Evolutionary conservation across 2,888 invertebrate species (phyloP), one percentile per base, ranked within the genome.

Genomic region (Pimpla rufipes): DNA sequence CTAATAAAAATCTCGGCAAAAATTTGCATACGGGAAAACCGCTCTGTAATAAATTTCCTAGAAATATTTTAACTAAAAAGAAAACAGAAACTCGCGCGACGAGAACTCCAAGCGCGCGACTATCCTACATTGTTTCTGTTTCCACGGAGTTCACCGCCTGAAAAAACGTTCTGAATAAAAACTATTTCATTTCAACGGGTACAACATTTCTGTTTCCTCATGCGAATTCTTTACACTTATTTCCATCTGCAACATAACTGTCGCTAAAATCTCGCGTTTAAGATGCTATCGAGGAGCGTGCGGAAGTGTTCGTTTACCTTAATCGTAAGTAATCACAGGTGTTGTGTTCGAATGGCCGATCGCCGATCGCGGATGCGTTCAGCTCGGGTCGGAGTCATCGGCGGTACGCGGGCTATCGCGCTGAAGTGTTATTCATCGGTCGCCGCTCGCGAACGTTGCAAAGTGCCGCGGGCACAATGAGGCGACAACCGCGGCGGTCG

Each of bases 381-480:
- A 18, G n/a, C 37, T 62, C n/a, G 21, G 59, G 3, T 35, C 8
- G 67, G 45, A 59, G 55, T 42, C 52, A 75, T 75, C 64, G 42
- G 42, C 70, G 52, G 70, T 29, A 55, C 77, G 73, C 71, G 83
- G 13, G 42, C 47, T 78, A 73, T 78, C 78, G 29, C 78, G 29
- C 13, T 23, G 23, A 29, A 77, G 16, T 11, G 13, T 42, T 68
- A 73, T 81, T 74, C 81, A 78, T 84, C 21, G 29, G 29, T 29
- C 42, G 23, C 70, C n/a, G 47, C 11, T 55, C 55, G 64, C 50
- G 52, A 35, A 73, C 59, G 10, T 67, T 50, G 68, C 45, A 18
- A n/a, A 62, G n/a, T 67, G 71, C 81, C 37, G n/a, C 18, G 50
- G 52, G 62, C n/a, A 73, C 67, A 81, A 81, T 73, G 59, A 83